Evolutionary conservation across 2,888 invertebrate species (phyloP).

Genomic region (Fissipunctia ypsillon): DNA sequence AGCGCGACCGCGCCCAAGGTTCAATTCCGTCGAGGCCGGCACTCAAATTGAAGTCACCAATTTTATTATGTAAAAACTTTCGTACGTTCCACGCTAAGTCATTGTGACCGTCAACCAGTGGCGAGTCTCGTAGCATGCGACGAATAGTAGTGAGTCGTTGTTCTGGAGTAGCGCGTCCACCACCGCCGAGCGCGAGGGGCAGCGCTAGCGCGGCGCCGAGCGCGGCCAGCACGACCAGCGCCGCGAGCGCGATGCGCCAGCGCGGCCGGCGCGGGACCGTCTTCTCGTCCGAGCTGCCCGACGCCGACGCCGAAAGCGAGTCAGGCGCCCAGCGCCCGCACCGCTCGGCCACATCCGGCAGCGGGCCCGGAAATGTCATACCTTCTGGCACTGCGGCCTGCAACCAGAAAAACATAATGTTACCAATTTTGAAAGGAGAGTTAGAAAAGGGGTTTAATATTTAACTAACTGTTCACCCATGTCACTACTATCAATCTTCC

Average conservation of each 20-base stretch:
- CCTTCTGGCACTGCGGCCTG: conserved; percentile 89
- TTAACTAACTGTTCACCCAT: background rate
- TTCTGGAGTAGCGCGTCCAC: conserved; percentile 89
- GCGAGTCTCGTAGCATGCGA: conserved; percentile 92
- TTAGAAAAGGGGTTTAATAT: background rate
- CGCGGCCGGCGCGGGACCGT: conserved; percentile 88
- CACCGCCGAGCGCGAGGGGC: conserved; percentile 89
- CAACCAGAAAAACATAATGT: conserved; percentile 68
- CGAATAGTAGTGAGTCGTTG: conserved; percentile 92
- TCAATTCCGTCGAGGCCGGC: conserved; percentile 92
- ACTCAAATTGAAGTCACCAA: conserved; percentile 92
- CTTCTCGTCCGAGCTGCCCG: conserved; percentile 89
- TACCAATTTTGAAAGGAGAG: background rate
- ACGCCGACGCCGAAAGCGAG: conserved; percentile 87
- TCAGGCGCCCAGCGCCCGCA: conserved; percentile 89
- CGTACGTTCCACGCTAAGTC: conserved; percentile 97
- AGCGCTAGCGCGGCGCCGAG: conserved; percentile 91
- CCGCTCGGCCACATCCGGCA: conserved; percentile 89
- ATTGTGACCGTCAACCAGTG: conserved; percentile 95
- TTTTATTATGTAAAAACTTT: conserved; percentile 96
- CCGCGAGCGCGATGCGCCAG: conserved; percentile 90
- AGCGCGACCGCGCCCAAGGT: conserved; percentile 96
- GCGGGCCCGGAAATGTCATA: conserved; percentile 88
- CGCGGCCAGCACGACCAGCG: conserved; percentile 90
- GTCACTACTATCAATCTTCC: background rate